phyloP scores from a whole-genome alignment of 2,797 vertebrate genomes.

The Karalla daura region DNA sequence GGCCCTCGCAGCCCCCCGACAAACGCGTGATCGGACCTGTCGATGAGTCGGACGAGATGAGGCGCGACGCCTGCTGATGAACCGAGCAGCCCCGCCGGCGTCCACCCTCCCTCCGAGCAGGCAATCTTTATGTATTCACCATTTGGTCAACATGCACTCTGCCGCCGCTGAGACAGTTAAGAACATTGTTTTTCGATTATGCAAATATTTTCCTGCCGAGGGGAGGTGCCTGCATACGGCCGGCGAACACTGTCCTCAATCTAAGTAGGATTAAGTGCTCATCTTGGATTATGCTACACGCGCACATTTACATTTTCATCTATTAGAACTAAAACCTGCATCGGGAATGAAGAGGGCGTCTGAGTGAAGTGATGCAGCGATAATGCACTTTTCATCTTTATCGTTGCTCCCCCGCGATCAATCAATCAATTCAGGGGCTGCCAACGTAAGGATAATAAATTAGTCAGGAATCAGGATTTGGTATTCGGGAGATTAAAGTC shows the following conservation, averaged over 20 bases:
- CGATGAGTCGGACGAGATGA: conserved; percentile 49
- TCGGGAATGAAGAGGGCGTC: not conserved
- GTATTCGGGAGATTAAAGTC: not conserved
- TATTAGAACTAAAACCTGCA: conserved; percentile 8
- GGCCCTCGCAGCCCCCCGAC: not conserved
- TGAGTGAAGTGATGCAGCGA: not conserved
- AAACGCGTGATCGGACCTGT: conserved; percentile 52
- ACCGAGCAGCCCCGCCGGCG: conserved; percentile 54
- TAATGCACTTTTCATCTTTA: not conserved
- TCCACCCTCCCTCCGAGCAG: conserved; percentile 31
- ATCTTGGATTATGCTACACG: conserved; percentile 40
- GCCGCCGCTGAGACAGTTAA: conserved; percentile 5
- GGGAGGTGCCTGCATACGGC: not conserved
- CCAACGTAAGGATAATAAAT: not conserved
- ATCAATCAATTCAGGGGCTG: not conserved
- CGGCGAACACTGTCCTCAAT: conserved; percentile 27
- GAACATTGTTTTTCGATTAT: conserved; percentile 42
- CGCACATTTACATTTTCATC: conserved; percentile 45
- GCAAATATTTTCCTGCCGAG: conserved; percentile 8
- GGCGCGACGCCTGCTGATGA: conserved; percentile 46
- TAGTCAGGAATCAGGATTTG: not conserved
- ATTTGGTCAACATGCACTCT: conserved; percentile 29
- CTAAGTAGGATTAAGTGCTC: conserved; percentile 54
- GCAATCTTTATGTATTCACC: conserved; percentile 55
- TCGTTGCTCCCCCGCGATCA: no score